Evolutionary conservation across 2,113 vertebrate species (phyloP).

Genomic region (Lichenostomus cassidix): DNA sequence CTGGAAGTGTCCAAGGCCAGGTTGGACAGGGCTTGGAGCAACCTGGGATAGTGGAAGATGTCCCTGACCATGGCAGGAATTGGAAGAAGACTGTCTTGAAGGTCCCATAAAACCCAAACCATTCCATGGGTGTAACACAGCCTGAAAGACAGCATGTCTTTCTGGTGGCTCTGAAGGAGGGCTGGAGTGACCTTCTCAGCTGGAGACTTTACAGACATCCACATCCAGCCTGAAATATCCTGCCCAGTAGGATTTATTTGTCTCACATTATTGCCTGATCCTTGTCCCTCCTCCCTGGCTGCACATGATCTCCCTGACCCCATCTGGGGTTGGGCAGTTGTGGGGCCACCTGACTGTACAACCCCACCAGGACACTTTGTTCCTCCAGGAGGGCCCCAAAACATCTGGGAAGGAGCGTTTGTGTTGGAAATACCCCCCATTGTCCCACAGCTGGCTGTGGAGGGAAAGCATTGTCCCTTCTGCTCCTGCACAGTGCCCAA

Average conservation of each 20-base stretch:
- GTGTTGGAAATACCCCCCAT: neutral
- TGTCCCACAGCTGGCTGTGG: neutral
- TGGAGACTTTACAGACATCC: neutral
- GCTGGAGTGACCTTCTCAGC: neutral
- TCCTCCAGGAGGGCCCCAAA: neutral
- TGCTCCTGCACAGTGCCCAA: neutral
- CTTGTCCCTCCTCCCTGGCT: neutral
- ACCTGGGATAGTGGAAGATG: fast-evolving
- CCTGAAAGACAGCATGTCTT: fast-evolving
- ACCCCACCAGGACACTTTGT: neutral
- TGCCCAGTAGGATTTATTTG: neutral
- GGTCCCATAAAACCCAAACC: neutral
- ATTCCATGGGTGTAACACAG: neutral
- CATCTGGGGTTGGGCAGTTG: neutral
- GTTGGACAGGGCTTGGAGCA: fast-evolving
- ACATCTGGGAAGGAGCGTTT: neutral
- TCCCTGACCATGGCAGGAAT: no score
- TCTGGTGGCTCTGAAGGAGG: neutral
- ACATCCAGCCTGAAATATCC: neutral
- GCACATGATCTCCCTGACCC: neutral
- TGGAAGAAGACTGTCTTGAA: fast-evolving
- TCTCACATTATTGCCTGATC: neutral
- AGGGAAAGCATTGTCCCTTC: neutral
- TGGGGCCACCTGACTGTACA: neutral
- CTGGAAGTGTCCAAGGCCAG: neutral